Evolutionary conservation across 2,797 vertebrate species (phyloP), one percentile per base, ranked within the genome.

Genomic region (Simalia tracyae): DNA sequence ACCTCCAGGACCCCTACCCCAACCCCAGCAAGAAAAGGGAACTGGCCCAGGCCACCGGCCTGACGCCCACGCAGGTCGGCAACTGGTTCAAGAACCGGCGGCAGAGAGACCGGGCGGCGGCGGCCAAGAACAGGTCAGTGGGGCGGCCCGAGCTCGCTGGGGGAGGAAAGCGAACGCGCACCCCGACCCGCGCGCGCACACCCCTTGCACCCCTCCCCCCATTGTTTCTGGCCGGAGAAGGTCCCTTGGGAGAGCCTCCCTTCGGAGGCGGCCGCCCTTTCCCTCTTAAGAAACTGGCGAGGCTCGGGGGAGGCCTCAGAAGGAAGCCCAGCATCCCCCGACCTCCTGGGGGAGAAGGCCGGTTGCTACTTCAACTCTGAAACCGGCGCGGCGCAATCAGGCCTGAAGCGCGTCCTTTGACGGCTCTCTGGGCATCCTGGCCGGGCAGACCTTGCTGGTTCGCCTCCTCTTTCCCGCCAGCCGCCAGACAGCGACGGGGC

Each of bases 61-160:
- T 99, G 98, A 99, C 99, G 96, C 99, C 99, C 88, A 99, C 99
- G 96, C 99, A 99, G 98, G 99, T 99, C 97, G 99, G 99, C 96
- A 99, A 99, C 98, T 99, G 99, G 99, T 99, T 99, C 98, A 99
- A 99, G 98, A 99, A 99, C 97, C 98, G 99, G 95, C 98, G 99
- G 98, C 99, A 99, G 97, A 98, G 99, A 98, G 99, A 99, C 98
- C 98, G 99, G 98, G 99, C 99, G 22, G 99, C 99, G 85, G 99
- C 99, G 89, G 99, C 99, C 95, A 99, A 99, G 97, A 99, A 99
- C 99, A 99, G 98, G 99, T 99, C 97, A 97, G 98, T 98, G 96
- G 90, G 26, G 59, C 10, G 6, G 22, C 87, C 91, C 46, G 31
- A 64, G 86, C 24, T 63, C 26, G 12, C 36, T 1, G 19, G 46